Evolutionary conservation across 1,140 invertebrate genomes (phyloP), one percentile per base, ranked within the genome.

Genomic region (Achatina immaculata): DNA sequence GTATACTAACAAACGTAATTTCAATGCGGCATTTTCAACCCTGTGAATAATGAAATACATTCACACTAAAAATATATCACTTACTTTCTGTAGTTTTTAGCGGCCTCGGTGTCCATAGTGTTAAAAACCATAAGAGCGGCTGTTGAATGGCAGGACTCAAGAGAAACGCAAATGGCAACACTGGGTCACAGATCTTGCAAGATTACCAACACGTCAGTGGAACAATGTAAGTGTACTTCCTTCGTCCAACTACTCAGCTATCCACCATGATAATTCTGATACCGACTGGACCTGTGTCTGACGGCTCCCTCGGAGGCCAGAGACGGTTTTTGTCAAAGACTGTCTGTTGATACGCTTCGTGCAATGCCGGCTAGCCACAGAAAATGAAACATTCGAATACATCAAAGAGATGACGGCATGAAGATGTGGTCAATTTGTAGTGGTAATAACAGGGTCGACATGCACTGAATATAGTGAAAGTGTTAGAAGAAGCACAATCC

Each of bases 51-150:
- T n/a, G n/a, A n/a, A n/a, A n/a, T n/a, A n/a, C n/a, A n/a, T n/a
- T n/a, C n/a, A n/a, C n/a, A n/a, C n/a, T n/a, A n/a, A n/a, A n/a
- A n/a, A n/a, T n/a, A n/a, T n/a, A n/a, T n/a, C n/a, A 78, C 78
- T 80, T 66, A 80, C 78, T 80, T 80, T n/a, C 78, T 58, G 43
- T 80, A 80, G 62, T 80, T 80, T 42, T 80, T 80, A 48, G 78
- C 65, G 24, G 78, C 78, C 65, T 80, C 78, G 45, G 78, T 80
- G 55, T 80, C 78, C 78, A 80, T 80, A 24, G 68, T 72, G 68
- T 80, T 71, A 65, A 80, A 24, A 80, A 80, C 78, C 78, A 80
- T 80, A 72, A 58, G 78, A 80, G 36, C 68, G 34, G 66, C 40
- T 71, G 76, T 62, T 45, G 74, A 11, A 51, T n/a, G 45, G 34